Conservation (phyloP, 2,888 invertebrate species). For the Hyles lineata region DNA sequence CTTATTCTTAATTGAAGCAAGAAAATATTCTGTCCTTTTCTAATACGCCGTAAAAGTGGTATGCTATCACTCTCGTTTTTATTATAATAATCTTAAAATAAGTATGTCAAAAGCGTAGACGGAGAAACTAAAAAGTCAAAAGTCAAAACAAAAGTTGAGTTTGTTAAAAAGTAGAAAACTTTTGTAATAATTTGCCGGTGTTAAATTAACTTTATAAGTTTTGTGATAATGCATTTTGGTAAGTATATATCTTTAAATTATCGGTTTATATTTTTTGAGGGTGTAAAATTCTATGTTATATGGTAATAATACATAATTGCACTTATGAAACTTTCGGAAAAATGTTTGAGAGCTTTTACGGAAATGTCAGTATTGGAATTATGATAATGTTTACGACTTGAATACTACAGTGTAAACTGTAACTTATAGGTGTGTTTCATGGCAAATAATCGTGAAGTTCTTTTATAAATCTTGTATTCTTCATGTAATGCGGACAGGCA, state of each 20-base stretch:
- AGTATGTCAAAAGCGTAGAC: too few species aligned
- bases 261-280: background rate
- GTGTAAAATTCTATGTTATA: too few species aligned
- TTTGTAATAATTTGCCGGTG: background rate
- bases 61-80: background rate
- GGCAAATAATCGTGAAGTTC: background rate
- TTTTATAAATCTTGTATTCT: too few species aligned
- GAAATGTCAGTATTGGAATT: too few species aligned
- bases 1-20: background rate
- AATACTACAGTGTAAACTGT: background rate
- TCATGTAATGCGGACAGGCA: background rate
- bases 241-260: background rate
- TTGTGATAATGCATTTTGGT: background rate
- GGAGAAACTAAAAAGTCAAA: too few species aligned
- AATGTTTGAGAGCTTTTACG: too few species aligned
- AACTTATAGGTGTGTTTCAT: background rate
- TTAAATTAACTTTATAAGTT: background rate
- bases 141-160: constrained; percentile 19
- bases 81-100: too few species aligned
- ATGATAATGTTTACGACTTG: background rate
- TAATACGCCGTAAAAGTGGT: background rate
- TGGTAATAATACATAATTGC: too few species aligned
- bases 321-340: too few species aligned
- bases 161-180: background rate
- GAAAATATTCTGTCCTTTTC: background rate